Evolutionary conservation across 2,113 vertebrate species (phyloP).

Genomic region (Heliornis fulica): DNA sequence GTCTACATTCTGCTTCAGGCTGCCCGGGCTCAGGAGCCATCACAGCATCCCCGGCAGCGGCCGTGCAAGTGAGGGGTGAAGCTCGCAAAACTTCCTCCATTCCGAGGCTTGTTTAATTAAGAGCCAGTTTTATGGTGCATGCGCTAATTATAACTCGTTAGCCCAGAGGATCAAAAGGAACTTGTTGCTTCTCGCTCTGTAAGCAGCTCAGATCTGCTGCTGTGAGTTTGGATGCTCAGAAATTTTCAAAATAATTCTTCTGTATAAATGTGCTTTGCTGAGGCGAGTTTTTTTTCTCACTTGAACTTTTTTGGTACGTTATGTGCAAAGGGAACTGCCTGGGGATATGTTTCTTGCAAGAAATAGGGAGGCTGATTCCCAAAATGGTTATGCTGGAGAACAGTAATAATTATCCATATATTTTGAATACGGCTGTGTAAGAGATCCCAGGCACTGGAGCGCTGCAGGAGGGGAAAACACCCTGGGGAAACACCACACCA

Average conservation of each 20-base stretch:
- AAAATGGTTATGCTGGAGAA: not conserved
- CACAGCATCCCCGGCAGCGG: rapidly evolving
- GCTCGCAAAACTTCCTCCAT: not conserved
- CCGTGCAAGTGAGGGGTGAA: not conserved
- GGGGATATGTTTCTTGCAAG: not conserved
- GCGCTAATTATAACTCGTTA: conserved; percentile 47
- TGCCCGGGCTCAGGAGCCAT: rapidly evolving
- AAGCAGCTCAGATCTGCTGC: not conserved
- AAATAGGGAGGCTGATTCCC: conserved; percentile 17
- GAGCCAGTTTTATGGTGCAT: conserved; percentile 42
- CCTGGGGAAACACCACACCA: rapidly evolving
- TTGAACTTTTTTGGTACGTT: not conserved
- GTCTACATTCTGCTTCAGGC: not conserved
- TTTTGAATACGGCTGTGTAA: not conserved
- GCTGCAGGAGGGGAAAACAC: not conserved
- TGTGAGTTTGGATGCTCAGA: not conserved
- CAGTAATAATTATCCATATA: not conserved
- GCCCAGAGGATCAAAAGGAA: conserved; percentile 27
- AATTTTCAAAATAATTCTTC: conserved; percentile 9
- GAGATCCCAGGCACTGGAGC: not conserved
- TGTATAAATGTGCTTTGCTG: not conserved
- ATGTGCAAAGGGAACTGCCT: not conserved
- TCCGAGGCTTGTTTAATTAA: conserved; percentile 60
- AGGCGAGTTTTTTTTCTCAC: not conserved
- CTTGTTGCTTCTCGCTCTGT: conserved; percentile 36